Conservation (phyloP, 2,113 vertebrate species). For the Anas platyrhynchos region DNA sequence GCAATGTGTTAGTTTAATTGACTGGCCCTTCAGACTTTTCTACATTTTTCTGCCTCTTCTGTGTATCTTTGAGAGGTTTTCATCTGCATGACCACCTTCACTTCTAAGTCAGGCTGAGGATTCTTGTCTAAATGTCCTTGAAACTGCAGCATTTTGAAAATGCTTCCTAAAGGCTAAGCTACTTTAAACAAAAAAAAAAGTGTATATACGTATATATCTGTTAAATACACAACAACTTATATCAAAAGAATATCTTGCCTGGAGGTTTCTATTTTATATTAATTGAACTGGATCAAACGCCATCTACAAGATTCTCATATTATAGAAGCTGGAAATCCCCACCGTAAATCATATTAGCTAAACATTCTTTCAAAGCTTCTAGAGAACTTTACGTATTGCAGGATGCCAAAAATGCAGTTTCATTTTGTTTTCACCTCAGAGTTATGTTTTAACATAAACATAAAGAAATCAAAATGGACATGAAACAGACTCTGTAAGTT, state of each 20-base stretch:
- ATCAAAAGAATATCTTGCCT: conserved; percentile 60
- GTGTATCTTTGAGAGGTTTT: not conserved
- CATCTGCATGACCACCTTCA: not conserved
- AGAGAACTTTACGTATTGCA: conserved; percentile 31
- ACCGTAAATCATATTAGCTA: conserved; percentile 65
- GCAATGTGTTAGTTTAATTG: not conserved
- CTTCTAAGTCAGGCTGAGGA: not conserved
- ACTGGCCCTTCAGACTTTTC: not conserved
- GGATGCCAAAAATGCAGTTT: conserved; percentile 65
- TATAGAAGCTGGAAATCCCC: conserved; percentile 73
- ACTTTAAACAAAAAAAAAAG: not conserved
- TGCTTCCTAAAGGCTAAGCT: not conserved
- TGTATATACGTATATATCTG: conserved; percentile 36
- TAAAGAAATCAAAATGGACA: conserved; percentile 38
- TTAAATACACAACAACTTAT: conserved; percentile 28
- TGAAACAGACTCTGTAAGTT: conserved; percentile 13
- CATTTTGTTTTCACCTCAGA: conserved; percentile 45
- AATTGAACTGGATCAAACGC: conserved; percentile 44
- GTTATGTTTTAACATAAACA: conserved; percentile 29
- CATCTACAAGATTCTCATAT: conserved; percentile 40
- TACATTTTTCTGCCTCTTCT: not conserved
- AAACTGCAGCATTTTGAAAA: conserved; percentile 24
- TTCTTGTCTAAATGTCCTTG: not conserved
- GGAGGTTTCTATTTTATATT: conserved; percentile 58
- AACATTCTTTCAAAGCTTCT: conserved; percentile 50